Percentiles rank a stretch among this genome's conserved stretches.
These are phyloP conservation scores for Chironomus tepperi DNA, from an alignment of 1,140 invertebrate species.

Conservation along the genomic window DNA sequence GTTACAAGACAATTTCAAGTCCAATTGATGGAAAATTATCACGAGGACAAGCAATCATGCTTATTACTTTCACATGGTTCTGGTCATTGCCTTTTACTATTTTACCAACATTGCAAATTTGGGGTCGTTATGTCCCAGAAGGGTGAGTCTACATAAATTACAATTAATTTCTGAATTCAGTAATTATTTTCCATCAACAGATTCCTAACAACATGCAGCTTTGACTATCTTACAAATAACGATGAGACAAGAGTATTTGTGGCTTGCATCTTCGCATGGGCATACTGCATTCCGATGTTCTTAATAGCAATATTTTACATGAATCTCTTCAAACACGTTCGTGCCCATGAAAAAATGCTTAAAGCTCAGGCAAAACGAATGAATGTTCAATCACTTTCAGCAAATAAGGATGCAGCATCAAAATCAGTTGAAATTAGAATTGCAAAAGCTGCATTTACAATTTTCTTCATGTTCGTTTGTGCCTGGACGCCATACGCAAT, in stretches of 20 bases:
- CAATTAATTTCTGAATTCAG: too few relatives aligned
- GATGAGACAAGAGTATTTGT: conserved; percentile 59
- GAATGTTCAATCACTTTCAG: conserved; percentile 66
- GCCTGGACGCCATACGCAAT: conserved; percentile 68
- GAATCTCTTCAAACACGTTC: conserved; percentile 55
- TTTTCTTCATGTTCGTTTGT: conserved; percentile 63
- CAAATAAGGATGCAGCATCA: conserved; percentile 54
- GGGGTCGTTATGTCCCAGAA: conserved; percentile 63
- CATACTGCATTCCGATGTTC: conserved; percentile 57
- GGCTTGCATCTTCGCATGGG: conserved; percentile 56
- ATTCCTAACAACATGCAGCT: conserved; percentile 65
- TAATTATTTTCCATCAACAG: too few relatives aligned
- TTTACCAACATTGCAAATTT: conserved; percentile 53
- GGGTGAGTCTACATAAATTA: conserved; percentile 35
- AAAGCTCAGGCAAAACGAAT: conserved; percentile 70
- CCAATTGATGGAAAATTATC: conserved; percentile 63
- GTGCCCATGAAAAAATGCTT: conserved; percentile 67
- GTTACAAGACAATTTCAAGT: conserved; percentile 66
- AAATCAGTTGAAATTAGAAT: conserved; percentile 62
- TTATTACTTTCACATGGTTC: conserved; percentile 57
- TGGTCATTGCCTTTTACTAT: conserved; percentile 62
- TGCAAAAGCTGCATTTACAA: conserved; percentile 66
- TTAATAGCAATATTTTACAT: conserved; percentile 61
- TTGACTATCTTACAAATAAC: conserved; percentile 63
- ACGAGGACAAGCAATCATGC: conserved; percentile 51